Percentiles rank a stretch among this genome's conserved stretches.
Conservation (phyloP, 1,140 invertebrate genomes). For the Phocides pigmalion region DNA sequence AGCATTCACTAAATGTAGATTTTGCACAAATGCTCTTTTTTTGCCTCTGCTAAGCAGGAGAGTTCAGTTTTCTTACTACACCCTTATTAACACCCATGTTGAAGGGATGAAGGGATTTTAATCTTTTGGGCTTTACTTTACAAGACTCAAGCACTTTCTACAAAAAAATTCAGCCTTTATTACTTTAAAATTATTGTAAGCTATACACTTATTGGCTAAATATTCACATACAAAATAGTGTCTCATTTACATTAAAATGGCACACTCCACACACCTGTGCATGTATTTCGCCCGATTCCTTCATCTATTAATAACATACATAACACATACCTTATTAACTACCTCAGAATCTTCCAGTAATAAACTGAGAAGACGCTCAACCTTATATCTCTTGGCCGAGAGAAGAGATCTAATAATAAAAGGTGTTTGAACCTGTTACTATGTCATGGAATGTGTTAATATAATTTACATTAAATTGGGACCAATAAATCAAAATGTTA, state of each 20-base stretch:
- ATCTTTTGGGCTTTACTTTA: too few relatives aligned
- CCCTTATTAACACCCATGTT: too few relatives aligned
- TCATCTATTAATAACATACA: conserved; percentile 3
- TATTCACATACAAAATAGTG: background rate
- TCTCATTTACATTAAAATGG: background rate
- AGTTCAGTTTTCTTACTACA: too few relatives aligned
- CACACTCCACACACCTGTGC: conserved; percentile 1
- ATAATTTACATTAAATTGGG: too few relatives aligned
- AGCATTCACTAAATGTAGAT: too few relatives aligned
- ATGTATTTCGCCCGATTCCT: conserved; percentile 7
- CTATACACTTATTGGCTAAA: too few relatives aligned
- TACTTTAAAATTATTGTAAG: background rate
- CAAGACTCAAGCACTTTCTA: too few relatives aligned
- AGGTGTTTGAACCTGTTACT: conserved; percentile 10
- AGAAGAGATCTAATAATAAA: conserved; percentile 5
- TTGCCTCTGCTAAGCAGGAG: too few relatives aligned
- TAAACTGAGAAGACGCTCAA: conserved; percentile 58
- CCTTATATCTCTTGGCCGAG: conserved; percentile 43
- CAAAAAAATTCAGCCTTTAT: background rate
- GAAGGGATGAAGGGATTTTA: too few relatives aligned
- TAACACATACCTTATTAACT: conserved; percentile 5
- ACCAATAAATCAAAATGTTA: background rate
- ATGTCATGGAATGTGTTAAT: background rate
- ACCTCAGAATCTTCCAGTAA: conserved; percentile 51
- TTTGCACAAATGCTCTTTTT: too few relatives aligned